phyloP scores from a whole-genome alignment of 2,797 vertebrate genomes.

The Oryzias dopingdopingensis region DNA sequence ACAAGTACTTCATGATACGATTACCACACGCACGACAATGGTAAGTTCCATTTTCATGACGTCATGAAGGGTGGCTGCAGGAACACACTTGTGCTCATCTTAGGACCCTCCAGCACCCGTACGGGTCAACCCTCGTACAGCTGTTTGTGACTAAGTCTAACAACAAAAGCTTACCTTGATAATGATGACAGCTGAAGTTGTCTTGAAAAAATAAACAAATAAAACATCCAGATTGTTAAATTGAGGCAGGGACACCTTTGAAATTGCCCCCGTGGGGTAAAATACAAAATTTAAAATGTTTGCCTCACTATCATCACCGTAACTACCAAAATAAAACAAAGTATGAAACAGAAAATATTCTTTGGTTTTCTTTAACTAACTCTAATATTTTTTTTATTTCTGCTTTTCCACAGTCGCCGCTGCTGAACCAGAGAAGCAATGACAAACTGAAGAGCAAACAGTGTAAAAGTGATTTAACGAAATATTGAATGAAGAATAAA shows the following conservation, averaged over 20 bases:
- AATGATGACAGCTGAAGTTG: neutral
- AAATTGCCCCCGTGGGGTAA: too few relatives aligned
- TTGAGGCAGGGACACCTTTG: too few relatives aligned
- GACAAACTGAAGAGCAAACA: constrained; percentile 39
- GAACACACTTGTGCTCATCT: too few relatives aligned
- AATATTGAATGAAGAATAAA: constrained; percentile 32
- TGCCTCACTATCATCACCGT: too few relatives aligned
- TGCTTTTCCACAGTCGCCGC: constrained; percentile 44
- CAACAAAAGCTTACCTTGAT: neutral
- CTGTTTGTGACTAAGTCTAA: neutral
- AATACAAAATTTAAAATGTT: too few relatives aligned
- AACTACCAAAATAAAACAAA: too few relatives aligned
- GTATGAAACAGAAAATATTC: neutral
- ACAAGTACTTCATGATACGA: too few relatives aligned
- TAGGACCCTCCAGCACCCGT: too few relatives aligned
- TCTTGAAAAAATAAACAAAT: neutral
- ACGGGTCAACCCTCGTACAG: too few relatives aligned
- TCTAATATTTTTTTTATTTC: constrained; percentile 18
- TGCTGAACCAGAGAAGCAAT: constrained; percentile 37
- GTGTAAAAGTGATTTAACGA: constrained; percentile 46
- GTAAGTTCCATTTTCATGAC: too few relatives aligned
- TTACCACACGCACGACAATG: too few relatives aligned
- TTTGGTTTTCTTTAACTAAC: constrained; percentile 6
- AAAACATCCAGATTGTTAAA: neutral
- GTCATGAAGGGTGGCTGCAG: too few relatives aligned